Evolutionary conservation across 2,113 vertebrate species (phyloP).

Genomic region (Pristiophorus japonicus): DNA sequence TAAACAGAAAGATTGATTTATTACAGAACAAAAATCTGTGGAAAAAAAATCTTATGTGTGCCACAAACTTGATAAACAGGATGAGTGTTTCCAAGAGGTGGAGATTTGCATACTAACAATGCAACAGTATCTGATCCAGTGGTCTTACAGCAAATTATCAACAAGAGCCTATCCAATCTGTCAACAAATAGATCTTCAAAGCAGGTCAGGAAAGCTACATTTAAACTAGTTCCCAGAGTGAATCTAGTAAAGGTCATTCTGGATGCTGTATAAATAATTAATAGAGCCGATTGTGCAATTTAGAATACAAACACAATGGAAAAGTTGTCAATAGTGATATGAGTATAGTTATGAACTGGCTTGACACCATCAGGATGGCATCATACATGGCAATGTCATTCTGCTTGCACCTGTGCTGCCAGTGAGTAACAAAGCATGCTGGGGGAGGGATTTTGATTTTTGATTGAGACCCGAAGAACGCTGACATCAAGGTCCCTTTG

Average conservation of each 20-base stretch:
- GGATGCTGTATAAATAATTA: background rate
- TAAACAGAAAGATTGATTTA: constrained; percentile 44
- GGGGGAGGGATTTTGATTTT: background rate
- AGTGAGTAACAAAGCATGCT: background rate
- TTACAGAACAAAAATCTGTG: background rate
- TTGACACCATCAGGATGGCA: background rate
- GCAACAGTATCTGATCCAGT: background rate
- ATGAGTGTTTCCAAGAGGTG: constrained; percentile 7
- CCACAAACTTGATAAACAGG: background rate
- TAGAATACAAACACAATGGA: background rate
- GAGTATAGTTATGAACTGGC: background rate
- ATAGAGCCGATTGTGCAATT: background rate
- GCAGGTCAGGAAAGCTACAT: background rate
- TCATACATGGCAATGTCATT: background rate
- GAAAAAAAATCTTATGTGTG: background rate
- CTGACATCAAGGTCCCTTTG: background rate
- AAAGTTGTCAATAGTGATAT: background rate
- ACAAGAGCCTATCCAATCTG: constrained; percentile 21
- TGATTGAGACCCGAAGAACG: background rate
- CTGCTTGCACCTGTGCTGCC: background rate
- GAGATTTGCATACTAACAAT: constrained; percentile 13
- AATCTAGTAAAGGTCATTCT: constrained; percentile 9
- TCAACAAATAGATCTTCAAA: constrained; percentile 37
- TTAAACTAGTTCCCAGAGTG: background rate
- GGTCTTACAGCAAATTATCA: constrained; percentile 18